phyloP scores from a whole-genome alignment of 1,140 invertebrate species.

The Monochamus saltuarius region DNA sequence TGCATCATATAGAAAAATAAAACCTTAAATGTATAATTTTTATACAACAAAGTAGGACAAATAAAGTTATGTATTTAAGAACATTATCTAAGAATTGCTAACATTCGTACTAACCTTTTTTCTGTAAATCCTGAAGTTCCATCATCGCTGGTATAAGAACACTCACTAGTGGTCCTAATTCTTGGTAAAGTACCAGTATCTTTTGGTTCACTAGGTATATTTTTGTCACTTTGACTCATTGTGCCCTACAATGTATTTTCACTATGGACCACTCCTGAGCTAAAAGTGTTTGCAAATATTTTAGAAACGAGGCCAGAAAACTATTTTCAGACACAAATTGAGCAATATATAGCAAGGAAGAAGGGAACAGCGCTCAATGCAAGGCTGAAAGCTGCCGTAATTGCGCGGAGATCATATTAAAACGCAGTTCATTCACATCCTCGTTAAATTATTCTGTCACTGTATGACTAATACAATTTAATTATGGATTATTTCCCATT shows the following conservation, averaged over 20 bases:
- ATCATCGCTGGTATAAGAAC: constrained; percentile 47
- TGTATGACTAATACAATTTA: not conserved
- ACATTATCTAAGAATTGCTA: no score
- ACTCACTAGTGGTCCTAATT: constrained; percentile 46
- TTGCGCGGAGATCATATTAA: not conserved
- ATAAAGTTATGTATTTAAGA: no score
- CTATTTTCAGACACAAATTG: constrained; percentile 21
- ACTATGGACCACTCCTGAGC: constrained; percentile 2
- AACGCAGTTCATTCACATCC: not conserved
- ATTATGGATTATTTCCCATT: not conserved
- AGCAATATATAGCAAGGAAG: constrained; percentile 9
- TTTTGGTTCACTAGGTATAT: constrained; percentile 28
- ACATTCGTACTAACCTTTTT: constrained; percentile 43
- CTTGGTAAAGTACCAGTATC: constrained; percentile 35
- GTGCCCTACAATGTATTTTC: constrained; percentile 3
- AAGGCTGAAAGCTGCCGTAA: constrained; percentile 1
- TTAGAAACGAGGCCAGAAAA: constrained; percentile 15
- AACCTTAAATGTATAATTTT: no score
- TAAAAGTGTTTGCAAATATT: constrained; percentile 13
- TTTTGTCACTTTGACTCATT: constrained; percentile 30
- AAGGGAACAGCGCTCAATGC: not conserved
- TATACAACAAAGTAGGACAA: no score
- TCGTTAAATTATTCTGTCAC: constrained; percentile 1
- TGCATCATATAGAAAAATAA: no score
- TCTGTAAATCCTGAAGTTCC: constrained; percentile 32